Conservation (phyloP, 2,797 vertebrate species). For the Hydrocynus forskahlii region DNA sequence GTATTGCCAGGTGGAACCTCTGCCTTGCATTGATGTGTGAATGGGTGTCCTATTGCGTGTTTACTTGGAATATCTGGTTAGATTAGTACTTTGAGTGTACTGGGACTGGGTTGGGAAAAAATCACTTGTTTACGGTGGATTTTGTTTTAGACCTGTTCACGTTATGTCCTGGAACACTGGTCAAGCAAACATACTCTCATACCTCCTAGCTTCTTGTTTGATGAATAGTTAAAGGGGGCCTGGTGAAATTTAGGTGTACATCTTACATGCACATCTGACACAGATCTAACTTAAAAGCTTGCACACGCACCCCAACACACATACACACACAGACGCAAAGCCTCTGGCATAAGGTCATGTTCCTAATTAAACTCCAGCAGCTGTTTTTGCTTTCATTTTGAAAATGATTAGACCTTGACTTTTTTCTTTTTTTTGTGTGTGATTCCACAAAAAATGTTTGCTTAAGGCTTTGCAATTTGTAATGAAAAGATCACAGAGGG, state of each 20-base stretch:
- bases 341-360: constrained; percentile 74
- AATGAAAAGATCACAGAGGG: constrained; percentile 80
- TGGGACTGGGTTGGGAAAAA: not conserved
- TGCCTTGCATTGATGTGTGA: constrained; percentile 12
- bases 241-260: constrained; percentile 26
- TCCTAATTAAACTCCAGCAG: constrained; percentile 81
- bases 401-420: constrained; percentile 85
- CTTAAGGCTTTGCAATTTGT: constrained; percentile 81
- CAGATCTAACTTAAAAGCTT: constrained; percentile 58
- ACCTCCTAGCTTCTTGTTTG: not conserved
- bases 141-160: not conserved
- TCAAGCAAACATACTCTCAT: constrained; percentile 9
- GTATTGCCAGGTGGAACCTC: not conserved
- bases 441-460: constrained; percentile 77
- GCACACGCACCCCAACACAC: constrained; percentile 57
- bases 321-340: constrained; percentile 52
- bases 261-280: constrained; percentile 62
- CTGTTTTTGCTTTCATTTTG: constrained; percentile 84
- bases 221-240: constrained; percentile 5
- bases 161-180: not conserved
- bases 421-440: constrained; percentile 67
- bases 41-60: constrained; percentile 1
- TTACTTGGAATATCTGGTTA: constrained; percentile 9
- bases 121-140: no score
- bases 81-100: not conserved